These are phyloP conservation scores for Drosophila teissieri DNA, from an alignment of 1,140 invertebrate genomes.

Conservation along the genomic window DNA sequence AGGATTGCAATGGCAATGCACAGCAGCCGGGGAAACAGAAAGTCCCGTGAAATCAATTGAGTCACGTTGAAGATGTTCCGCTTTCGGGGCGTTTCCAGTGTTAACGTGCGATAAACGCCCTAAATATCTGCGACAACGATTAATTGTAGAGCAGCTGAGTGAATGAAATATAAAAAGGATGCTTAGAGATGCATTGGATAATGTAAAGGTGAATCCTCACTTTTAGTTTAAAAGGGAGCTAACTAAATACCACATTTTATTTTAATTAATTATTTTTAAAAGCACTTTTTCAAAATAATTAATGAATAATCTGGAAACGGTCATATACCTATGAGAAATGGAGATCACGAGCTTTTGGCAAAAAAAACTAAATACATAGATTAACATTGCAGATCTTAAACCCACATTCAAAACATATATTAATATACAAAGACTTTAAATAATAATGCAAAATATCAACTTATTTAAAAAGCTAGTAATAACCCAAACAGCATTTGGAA, in stretches of 20 bases:
- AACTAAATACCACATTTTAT: too few species aligned
- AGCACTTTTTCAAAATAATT: too few species aligned
- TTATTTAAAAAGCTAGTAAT: too few species aligned
- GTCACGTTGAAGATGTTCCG: constrained; percentile 33
- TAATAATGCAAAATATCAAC: too few species aligned
- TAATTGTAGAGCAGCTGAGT: constrained; percentile 46
- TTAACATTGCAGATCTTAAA: too few species aligned
- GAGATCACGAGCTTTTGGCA: too few species aligned
- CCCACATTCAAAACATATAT: too few species aligned
- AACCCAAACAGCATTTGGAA: not conserved
- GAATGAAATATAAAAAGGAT: not conserved
- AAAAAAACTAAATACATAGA: too few species aligned
- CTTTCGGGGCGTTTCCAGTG: constrained; percentile 42
- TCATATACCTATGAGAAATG: too few species aligned
- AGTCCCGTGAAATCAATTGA: constrained; percentile 64
- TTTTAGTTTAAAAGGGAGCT: not conserved
- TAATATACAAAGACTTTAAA: too few species aligned
- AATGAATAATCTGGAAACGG: too few species aligned
- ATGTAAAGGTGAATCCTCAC: not conserved
- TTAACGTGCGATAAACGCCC: constrained; percentile 69
- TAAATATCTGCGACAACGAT: constrained; percentile 40
- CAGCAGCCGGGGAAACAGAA: constrained; percentile 3
- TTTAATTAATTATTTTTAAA: too few species aligned
- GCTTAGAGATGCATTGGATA: not conserved
- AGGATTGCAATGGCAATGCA: constrained; percentile 24